Evolutionary conservation across 2,888 invertebrate genomes (phyloP).

Genomic region (Pogonocherus hispidulus): DNA sequence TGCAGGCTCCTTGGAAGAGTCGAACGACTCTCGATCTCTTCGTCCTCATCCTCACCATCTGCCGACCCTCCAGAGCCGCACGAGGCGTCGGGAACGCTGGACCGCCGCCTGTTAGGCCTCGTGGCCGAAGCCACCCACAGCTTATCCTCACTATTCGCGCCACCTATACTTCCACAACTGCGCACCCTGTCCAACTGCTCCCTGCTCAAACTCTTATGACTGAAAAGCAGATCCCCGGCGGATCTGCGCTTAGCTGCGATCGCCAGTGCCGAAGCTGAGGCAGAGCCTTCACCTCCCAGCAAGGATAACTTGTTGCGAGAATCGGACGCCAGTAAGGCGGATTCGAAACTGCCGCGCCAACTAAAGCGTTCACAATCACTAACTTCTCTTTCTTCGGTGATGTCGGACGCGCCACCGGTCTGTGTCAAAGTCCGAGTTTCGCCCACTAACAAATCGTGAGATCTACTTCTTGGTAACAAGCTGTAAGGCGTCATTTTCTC

Average conservation of each 20-base stretch:
- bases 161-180: constrained; percentile 89
- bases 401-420: constrained; percentile 71
- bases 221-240: constrained; percentile 86
- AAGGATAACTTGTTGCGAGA: constrained; percentile 83
- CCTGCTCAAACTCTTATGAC: constrained; percentile 83
- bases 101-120: constrained; percentile 67
- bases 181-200: constrained; percentile 81
- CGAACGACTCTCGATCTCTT: constrained; percentile 67
- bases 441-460: constrained; percentile 83
- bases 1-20: constrained; percentile 78
- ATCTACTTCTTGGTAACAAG: constrained; percentile 82
- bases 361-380: constrained; percentile 92
- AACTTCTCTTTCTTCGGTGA: constrained; percentile 78
- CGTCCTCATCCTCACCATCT: constrained; percentile 72
- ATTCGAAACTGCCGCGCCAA: constrained; percentile 94
- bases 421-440: constrained; percentile 70
- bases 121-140: constrained; percentile 65
- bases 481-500: constrained; percentile 69
- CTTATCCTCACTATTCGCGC: constrained; percentile 73
- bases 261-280: constrained; percentile 76
- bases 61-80: constrained; percentile 70
- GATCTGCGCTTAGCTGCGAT: constrained; percentile 84
- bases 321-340: constrained; percentile 89
- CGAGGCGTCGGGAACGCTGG: constrained; percentile 74
- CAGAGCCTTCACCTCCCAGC: constrained; percentile 75